Percentiles rank a stretch among this genome's conserved stretches.
Evolutionary conservation across 2,888 invertebrate species (phyloP).

Genomic region (Hecatera dysodea): DNA sequence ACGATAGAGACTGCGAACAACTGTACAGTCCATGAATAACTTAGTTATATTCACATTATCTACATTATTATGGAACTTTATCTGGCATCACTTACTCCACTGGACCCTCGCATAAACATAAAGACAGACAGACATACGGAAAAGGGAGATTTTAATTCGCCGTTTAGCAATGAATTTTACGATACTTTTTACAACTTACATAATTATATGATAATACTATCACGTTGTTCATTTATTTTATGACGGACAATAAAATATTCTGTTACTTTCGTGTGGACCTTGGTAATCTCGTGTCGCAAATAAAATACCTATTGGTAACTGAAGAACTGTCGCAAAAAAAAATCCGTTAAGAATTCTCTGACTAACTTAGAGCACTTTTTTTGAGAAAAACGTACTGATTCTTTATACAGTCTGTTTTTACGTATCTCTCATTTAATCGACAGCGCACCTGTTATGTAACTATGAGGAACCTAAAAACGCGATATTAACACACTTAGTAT

Average conservation of each 20-base stretch:
- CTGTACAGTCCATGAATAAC: conserved; percentile 87
- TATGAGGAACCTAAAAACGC: conserved; percentile 56
- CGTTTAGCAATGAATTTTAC: conserved; percentile 76
- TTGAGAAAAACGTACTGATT: conserved; percentile 11
- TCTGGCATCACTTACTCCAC: conserved; percentile 84
- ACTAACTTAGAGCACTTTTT: conserved; percentile 36
- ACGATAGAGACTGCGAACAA: conserved; percentile 87
- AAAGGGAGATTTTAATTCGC: conserved; percentile 79
- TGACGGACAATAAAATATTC: conserved; percentile 56
- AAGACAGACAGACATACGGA: conserved; percentile 74
- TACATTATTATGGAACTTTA: conserved; percentile 89
- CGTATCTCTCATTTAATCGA: conserved; percentile 64
- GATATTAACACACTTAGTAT: conserved; percentile 64
- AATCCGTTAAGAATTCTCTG: conserved; percentile 49
- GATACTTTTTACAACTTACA: conserved; percentile 65
- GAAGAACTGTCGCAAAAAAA: conserved; percentile 51
- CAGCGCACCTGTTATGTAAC: conserved; percentile 72
- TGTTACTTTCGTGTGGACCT: conserved; percentile 43
- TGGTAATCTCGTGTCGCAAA: conserved; percentile 49
- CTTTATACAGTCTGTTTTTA: conserved; percentile 23
- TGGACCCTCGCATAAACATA: conserved; percentile 83
- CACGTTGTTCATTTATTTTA: conserved; percentile 56
- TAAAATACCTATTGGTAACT: conserved; percentile 58
- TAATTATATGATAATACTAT: conserved; percentile 57
- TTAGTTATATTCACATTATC: conserved; percentile 91